Evolutionary conservation across 2,797 vertebrate genomes (phyloP).

Genomic region (Rhinella marina): DNA sequence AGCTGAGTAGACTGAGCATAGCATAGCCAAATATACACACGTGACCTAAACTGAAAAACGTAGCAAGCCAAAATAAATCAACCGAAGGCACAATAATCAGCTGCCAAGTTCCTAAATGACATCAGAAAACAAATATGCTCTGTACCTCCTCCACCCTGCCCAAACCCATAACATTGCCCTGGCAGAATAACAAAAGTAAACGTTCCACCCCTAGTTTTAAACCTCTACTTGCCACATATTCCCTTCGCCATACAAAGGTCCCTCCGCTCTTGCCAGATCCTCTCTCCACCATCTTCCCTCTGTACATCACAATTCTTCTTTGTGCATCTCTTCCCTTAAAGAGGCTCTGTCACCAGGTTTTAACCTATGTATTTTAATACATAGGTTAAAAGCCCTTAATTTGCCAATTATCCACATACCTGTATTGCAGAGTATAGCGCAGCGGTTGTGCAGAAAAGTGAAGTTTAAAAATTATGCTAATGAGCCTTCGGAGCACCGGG

Average conservation of each 20-base stretch:
- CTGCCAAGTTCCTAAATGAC: slow-evolving; percentile 14
- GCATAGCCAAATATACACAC: not conserved
- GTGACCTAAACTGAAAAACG: not conserved
- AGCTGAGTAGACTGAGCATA: not conserved
- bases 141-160: not conserved
- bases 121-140: not conserved
- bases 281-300: not conserved
- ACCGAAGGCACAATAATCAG: not conserved
- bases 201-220: not conserved
- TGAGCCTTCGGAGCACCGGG: too few species aligned
- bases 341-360: too few species aligned
- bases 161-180: not conserved
- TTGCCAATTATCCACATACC: too few species aligned
- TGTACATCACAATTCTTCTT: not conserved
- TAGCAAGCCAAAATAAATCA: slow-evolving; percentile 10
- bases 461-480: too few species aligned
- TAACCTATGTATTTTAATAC: too few species aligned
- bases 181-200: slow-evolving; percentile 13
- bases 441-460: too few species aligned
- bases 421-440: too few species aligned
- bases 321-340: not conserved
- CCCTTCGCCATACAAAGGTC: not conserved
- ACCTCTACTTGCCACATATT: not conserved
- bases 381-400: too few species aligned
- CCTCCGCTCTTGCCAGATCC: not conserved